Conservation (phyloP, 2,888 invertebrate genomes). For the Ceraclea dissimilis region DNA sequence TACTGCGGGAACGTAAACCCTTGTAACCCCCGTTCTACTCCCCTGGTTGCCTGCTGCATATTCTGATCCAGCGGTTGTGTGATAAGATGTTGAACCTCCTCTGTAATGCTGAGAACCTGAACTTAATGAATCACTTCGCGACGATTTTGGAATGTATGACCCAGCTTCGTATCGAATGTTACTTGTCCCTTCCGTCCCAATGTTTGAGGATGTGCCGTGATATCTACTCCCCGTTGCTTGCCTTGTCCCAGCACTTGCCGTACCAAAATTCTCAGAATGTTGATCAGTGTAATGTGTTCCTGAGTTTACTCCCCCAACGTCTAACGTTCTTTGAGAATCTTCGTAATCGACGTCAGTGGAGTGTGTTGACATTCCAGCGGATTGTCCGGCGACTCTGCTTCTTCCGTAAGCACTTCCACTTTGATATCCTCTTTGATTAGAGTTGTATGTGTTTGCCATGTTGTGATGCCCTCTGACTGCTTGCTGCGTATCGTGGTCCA, state of each 20-base stretch:
- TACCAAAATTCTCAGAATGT: background rate
- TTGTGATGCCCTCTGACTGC: background rate
- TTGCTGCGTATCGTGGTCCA: background rate
- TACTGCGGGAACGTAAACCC: background rate
- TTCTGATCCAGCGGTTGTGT: background rate
- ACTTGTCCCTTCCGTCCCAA: background rate
- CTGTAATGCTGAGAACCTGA: background rate
- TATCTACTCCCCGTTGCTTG: background rate
- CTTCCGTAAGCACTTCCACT: slow-evolving; percentile 4
- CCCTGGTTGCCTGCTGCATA: background rate
- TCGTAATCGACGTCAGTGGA: background rate
- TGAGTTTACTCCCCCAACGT: background rate
- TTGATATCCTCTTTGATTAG: background rate
- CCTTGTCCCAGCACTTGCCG: background rate
- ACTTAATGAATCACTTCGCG: background rate
- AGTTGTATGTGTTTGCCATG: background rate
- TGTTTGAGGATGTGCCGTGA: background rate
- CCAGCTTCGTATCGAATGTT: background rate
- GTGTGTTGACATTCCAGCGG: background rate
- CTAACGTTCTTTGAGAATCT: background rate
- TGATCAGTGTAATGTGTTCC: background rate
- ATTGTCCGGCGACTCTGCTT: slow-evolving; percentile 6
- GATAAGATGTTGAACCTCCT: background rate
- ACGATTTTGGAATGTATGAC: background rate
- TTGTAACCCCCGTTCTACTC: background rate